Conservation (phyloP, 1,140 invertebrate genomes). For the Neodiprion fabricii region DNA sequence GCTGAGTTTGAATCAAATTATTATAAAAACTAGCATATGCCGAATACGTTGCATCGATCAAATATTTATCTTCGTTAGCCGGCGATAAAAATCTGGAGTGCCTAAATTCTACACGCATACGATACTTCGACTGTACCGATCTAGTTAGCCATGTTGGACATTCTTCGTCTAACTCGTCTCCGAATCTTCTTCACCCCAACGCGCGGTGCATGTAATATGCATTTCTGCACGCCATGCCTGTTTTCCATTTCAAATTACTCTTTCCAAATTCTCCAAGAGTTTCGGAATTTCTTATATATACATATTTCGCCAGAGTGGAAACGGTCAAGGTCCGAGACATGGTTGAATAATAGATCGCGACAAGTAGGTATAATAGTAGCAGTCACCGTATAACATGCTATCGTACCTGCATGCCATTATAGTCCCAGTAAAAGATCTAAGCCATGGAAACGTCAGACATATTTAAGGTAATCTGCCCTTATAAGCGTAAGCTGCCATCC, state of each 20-base stretch:
- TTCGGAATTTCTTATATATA: too few relatives aligned
- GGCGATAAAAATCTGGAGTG: neutral
- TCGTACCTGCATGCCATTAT: neutral
- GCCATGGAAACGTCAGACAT: constrained; percentile 19
- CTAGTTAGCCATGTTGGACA: neutral
- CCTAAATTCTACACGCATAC: neutral
- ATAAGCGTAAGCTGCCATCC: constrained; percentile 26
- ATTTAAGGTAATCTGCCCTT: constrained; percentile 28
- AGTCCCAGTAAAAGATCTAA: constrained; percentile 5
- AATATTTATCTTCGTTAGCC: constrained; percentile 5
- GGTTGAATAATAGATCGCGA: neutral
- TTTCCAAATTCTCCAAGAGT: too few relatives aligned
- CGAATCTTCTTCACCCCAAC: neutral
- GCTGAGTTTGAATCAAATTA: constrained; percentile 33
- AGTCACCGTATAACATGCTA: neutral
- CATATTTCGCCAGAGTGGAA: too few relatives aligned
- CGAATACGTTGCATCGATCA: constrained; percentile 14
- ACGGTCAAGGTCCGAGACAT: neutral
- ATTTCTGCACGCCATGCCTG: too few relatives aligned
- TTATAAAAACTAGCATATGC: constrained; percentile 46
- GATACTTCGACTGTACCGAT: neutral
- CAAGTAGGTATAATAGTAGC: constrained; percentile 3
- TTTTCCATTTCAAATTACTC: too few relatives aligned
- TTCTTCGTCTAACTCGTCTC: neutral
- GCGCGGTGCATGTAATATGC: neutral